Evolutionary conservation across 2,113 vertebrate genomes (phyloP), one percentile per base, ranked within the genome.

Genomic region (Dipodomys stephensi): DNA sequence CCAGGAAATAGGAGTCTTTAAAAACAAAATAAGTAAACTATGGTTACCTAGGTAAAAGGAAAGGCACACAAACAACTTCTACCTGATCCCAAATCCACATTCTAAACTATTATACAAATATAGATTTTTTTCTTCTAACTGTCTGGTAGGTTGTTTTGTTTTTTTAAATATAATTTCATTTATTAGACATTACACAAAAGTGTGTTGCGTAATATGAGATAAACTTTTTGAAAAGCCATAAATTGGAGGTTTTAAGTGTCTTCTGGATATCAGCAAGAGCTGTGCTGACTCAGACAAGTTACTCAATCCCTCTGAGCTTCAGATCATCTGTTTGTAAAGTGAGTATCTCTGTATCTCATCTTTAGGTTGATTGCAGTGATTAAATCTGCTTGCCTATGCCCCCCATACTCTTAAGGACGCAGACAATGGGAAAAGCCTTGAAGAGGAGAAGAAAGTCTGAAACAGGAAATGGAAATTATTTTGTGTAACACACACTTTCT

Each of bases 1-100:
- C 60, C 83, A 95, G 81, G 60, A 83, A 85, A 44, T 13, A 35
- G 23, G 71, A 80, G 30, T 44, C 90, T 68, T 49, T 7, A 87
- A 78, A 93, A 90, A 46, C 39, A 73, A 72, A 62, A 64, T 23
- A 87, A 16, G 8, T 78, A 79, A 85, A 28, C 7, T 74, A 65
- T 32, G 32, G 18, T 79, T 85, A 64, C 46, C 35, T 35, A 32
- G 44, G 82, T 28, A 78, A 23, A 82, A 88, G 80, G 65, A 39
- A 20, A 69, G 28, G 44, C 28, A 64, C 32, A 39, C 5, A 72
- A 69, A 65, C 32, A 27, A 87, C 49, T 64, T 83, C 62, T 57
- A 0, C 39, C 8, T 71, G 27, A 88, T 57, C 91, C 13, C 76
- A 15, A 91, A 91, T 65, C 71, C 9, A 46, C 35, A 20, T 27